Evolutionary conservation across 2,888 invertebrate genomes (phyloP).

Genomic region (Gonocerus acuteangulatus): DNA sequence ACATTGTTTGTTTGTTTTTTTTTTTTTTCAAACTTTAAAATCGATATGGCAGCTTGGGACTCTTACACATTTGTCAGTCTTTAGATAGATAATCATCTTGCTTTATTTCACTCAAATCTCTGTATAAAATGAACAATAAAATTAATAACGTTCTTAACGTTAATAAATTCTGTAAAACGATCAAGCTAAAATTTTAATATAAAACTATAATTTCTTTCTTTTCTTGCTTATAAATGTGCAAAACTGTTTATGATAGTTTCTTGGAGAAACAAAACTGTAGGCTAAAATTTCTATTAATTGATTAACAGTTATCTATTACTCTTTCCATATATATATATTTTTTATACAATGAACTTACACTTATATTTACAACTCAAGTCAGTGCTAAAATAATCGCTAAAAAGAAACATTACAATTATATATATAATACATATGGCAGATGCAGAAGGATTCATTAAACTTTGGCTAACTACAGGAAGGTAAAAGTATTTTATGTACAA

Average conservation of each 20-base stretch:
- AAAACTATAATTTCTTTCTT: constrained; percentile 23
- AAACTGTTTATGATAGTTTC: constrained; percentile 19
- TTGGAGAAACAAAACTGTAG: constrained; percentile 21
- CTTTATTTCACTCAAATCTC: constrained; percentile 11
- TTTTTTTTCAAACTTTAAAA: background rate
- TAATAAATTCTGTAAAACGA: constrained; percentile 16
- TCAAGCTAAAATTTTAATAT: constrained; percentile 23
- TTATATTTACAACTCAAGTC: constrained; percentile 13
- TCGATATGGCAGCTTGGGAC: constrained; percentile 18
- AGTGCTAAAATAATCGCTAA: constrained; percentile 8
- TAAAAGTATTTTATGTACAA: constrained; percentile 6
- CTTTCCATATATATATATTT: background rate
- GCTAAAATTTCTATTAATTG: constrained; percentile 18
- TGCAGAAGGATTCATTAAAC: constrained; percentile 15
- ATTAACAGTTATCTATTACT: background rate
- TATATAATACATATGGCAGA: constrained; percentile 16
- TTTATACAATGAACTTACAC: constrained; percentile 12
- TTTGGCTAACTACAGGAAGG: constrained; percentile 23
- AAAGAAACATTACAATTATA: constrained; percentile 11
- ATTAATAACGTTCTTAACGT: constrained; percentile 21
- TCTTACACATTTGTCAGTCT: constrained; percentile 26
- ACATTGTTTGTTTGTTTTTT: no score
- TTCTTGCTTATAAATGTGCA: constrained; percentile 22
- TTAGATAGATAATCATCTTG: constrained; percentile 5
- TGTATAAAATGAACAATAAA: constrained; percentile 7